A percentile compares a stretch with the other conserved stretches of the same genome.
Conservation (phyloP, 2,797 vertebrate genomes). For the Sparus aurata region DNA sequence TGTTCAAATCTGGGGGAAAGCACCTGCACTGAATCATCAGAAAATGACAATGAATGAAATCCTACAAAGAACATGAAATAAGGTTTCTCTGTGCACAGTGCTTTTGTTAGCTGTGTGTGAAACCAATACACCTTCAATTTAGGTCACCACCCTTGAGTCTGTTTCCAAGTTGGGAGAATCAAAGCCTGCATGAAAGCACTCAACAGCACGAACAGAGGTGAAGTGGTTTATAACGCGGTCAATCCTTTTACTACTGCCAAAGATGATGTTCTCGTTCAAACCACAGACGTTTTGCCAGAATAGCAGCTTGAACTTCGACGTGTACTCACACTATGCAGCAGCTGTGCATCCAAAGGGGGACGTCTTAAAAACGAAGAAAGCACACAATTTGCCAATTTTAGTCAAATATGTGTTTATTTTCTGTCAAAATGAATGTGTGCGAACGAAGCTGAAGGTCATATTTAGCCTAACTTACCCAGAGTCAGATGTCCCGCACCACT, state of each 20-base stretch:
- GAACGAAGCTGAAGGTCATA: conserved; percentile 11
- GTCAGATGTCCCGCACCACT: background rate
- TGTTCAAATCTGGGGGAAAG: background rate
- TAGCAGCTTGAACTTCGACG: background rate
- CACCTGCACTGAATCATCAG: background rate
- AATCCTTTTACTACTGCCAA: background rate
- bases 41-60: background rate
- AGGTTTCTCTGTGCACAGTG: background rate
- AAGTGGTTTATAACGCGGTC: background rate
- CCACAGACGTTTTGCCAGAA: too few relatives aligned
- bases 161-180: conserved; percentile 1
- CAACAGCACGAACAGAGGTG: background rate
- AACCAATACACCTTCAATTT: conserved; percentile 16
- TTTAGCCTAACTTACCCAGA: background rate
- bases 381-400: too few relatives aligned
- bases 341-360: background rate
- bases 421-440: too few relatives aligned
- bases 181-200: background rate
- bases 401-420: background rate
- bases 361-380: background rate
- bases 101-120: conserved; percentile 18
- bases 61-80: background rate
- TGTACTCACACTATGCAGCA: background rate
- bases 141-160: conserved; percentile 30
- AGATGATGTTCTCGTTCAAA: background rate